Evolutionary conservation across 2,888 invertebrate species (phyloP).

Genomic region (Coenonympha arcania): DNA sequence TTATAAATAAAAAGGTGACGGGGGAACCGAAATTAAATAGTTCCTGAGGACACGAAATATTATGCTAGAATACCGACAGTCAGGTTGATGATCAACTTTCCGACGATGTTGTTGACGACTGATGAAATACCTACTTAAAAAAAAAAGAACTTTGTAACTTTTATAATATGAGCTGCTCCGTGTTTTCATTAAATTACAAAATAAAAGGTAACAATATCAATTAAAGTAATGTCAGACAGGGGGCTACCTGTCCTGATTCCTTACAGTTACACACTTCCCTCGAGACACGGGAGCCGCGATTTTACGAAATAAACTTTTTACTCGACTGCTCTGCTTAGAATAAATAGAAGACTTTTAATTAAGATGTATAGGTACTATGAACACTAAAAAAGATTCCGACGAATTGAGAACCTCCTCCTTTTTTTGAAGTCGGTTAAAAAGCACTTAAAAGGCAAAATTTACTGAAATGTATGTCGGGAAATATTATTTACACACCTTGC

Average conservation of each 20-base stretch:
- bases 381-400: too few relatives aligned
- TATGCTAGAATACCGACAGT: too few relatives aligned
- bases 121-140: too few relatives aligned
- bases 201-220: conserved; percentile 1
- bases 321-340: neutral
- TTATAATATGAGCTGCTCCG: neutral
- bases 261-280: neutral
- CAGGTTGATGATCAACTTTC: too few relatives aligned
- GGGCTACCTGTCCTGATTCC: conserved; percentile 1
- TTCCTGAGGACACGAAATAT: too few relatives aligned
- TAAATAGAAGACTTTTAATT: neutral
- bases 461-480: neutral
- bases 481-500: neutral
- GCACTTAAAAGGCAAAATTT: neutral
- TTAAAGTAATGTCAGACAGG: neutral
- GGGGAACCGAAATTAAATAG: too few relatives aligned
- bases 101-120: too few relatives aligned
- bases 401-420: too few relatives aligned
- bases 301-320: conserved; percentile 15
- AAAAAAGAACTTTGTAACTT: neutral
- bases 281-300: neutral
- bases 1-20: too few relatives aligned
- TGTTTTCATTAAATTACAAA: conserved; percentile 4
- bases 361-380: neutral
- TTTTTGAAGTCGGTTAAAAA: too few relatives aligned